Conservation (phyloP, 2,888 invertebrate species). For the Synanthedon andrenaeformis region DNA sequence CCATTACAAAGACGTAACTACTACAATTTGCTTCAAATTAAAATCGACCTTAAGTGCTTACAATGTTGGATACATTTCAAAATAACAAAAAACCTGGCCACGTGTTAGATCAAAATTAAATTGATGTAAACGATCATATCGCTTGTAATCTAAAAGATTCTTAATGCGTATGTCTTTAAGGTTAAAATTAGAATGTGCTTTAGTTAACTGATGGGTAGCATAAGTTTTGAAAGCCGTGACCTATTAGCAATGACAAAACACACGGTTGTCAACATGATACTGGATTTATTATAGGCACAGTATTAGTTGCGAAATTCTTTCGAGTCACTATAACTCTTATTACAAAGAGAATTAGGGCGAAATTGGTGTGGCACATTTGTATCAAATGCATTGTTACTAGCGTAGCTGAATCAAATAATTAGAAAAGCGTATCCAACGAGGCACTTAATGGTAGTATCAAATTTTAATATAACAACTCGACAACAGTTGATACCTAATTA, state of each 20-base stretch:
- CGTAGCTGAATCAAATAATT: constrained; percentile 40
- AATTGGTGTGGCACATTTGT: constrained; percentile 7
- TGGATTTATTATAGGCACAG: constrained; percentile 38
- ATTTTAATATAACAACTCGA: constrained; percentile 6
- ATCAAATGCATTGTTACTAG: constrained; percentile 3
- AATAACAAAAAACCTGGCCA: constrained; percentile 3
- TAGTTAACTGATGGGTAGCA: constrained; percentile 22
- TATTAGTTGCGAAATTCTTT: constrained; percentile 2
- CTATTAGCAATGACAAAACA: constrained; percentile 59
- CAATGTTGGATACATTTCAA: constrained; percentile 1
- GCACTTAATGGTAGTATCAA: constrained; percentile 16
- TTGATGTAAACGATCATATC: no score
- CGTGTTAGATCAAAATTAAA: no score
- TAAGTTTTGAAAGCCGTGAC: constrained; percentile 46
- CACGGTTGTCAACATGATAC: constrained; percentile 54
- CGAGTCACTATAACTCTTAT: constrained; percentile 8
- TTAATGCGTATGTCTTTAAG: not conserved
- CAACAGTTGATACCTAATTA: not conserved
- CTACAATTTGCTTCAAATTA: constrained; percentile 1
- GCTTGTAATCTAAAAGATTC: not conserved
- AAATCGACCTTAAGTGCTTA: constrained; percentile 3
- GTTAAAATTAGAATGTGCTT: constrained; percentile 3
- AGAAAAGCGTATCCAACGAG: constrained; percentile 37
- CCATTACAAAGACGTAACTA: constrained; percentile 8
- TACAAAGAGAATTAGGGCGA: constrained; percentile 7